These are phyloP conservation scores for Scaptomyza tumidula DNA, from an alignment of 2,888 invertebrate species.

Conservation along the genomic window DNA sequence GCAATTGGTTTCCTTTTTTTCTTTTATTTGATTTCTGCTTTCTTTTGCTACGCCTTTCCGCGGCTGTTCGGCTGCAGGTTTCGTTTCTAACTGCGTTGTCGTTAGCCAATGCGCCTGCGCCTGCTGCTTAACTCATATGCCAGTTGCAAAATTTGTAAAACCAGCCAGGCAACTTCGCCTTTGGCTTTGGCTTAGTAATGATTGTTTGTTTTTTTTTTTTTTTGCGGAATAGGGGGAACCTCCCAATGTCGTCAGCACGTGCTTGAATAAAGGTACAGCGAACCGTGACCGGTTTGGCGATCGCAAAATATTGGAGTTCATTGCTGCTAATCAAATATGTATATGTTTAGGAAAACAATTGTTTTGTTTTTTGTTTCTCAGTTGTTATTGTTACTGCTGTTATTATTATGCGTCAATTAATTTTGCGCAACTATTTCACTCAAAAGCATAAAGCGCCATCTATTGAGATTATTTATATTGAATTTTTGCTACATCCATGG, in stretches of 20 bases:
- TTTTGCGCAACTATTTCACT: constrained; percentile 1
- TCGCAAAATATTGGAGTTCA: not conserved
- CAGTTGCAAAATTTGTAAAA: constrained; percentile 28
- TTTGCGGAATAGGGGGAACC: not conserved
- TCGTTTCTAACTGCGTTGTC: constrained; percentile 31
- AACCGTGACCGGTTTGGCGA: constrained; percentile 37
- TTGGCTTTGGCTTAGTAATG: constrained; percentile 5
- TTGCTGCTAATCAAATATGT: constrained; percentile 11
- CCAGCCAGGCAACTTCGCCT: constrained; percentile 49
- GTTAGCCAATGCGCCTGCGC: constrained; percentile 29
- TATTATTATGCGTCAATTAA: constrained; percentile 20
- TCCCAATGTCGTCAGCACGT: constrained; percentile 36
- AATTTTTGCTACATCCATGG: not conserved
- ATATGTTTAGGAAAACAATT: constrained; percentile 5
- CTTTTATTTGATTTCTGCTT: not conserved
- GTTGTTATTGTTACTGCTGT: constrained; percentile 21
- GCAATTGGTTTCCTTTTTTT: not conserved
- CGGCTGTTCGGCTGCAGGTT: constrained; percentile 35
- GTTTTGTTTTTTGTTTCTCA: constrained; percentile 8
- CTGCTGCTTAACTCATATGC: constrained; percentile 8
- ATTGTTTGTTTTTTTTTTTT: constrained; percentile 8
- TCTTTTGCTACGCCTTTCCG: constrained; percentile 1
- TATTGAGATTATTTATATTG: not conserved
- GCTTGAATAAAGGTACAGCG: constrained; percentile 23
- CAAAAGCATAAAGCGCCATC: constrained; percentile 26